A percentile compares a stretch with the other conserved stretches of the same genome.
phyloP scores from a whole-genome alignment of 1,140 invertebrate species.

The Cydia amplana region DNA sequence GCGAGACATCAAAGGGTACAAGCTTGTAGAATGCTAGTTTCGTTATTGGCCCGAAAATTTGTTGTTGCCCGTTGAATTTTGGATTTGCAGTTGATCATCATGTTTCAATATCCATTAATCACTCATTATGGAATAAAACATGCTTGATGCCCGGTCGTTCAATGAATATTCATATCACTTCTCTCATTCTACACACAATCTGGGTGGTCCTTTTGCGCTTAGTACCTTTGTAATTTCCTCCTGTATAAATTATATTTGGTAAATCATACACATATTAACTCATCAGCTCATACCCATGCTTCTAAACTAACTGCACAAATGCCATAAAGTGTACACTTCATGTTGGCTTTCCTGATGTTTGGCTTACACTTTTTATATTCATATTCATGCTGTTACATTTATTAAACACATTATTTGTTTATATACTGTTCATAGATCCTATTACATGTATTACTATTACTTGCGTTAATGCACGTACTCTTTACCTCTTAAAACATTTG shows the following conservation, averaged over 20 bases:
- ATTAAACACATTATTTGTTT: no score
- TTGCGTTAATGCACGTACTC: conserved; percentile 45
- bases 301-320: neutral
- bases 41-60: conserved; percentile 64
- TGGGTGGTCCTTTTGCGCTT: conserved; percentile 5
- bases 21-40: conserved; percentile 69
- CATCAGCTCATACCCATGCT: conserved; percentile 6
- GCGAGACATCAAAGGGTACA: conserved; percentile 73
- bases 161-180: neutral
- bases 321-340: neutral
- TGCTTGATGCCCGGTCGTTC: conserved; percentile 16
- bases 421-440: no score
- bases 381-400: conserved; percentile 33
- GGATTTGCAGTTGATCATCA: conserved; percentile 42
- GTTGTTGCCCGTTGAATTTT: conserved; percentile 63
- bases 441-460: neutral
- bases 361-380: conserved; percentile 30
- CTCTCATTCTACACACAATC: neutral
- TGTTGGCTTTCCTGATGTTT: neutral
- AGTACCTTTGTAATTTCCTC: neutral
- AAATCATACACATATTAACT: neutral
- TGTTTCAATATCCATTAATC: conserved; percentile 32
- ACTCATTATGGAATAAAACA: conserved; percentile 15
- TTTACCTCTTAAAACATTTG: conserved; percentile 9
- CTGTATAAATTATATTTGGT: conserved; percentile 4